Conservation (phyloP, 2,797 vertebrate genomes). For the Loriculus beryllinus region DNA sequence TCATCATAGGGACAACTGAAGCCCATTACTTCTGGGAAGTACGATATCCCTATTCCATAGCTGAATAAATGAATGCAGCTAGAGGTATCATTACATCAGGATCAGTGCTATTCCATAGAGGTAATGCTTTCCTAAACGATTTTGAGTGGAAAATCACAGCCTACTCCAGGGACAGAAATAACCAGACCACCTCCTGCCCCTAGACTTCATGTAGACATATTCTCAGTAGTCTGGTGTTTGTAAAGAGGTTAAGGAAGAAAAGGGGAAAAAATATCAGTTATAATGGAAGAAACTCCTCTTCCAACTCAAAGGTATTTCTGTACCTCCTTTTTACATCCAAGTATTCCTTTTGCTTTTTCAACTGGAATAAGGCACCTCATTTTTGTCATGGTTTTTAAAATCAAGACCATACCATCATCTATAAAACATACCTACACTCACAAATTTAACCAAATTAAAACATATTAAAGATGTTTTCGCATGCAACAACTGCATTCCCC, state of each 20-base stretch:
- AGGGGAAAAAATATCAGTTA: not conserved
- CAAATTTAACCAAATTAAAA: not conserved
- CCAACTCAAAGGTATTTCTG: not conserved
- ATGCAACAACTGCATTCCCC: not conserved
- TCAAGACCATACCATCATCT: not conserved
- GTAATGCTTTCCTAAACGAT: not conserved
- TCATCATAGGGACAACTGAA: not conserved
- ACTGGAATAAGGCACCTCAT: not conserved
- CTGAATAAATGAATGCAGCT: not conserved
- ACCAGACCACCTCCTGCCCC: not conserved
- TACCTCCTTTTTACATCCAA: not conserved
- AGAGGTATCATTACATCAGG: not conserved
- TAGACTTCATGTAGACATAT: accelerated
- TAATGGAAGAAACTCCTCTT: not conserved
- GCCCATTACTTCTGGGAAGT: not conserved
- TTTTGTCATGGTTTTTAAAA: not conserved
- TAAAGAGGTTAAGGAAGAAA: not conserved
- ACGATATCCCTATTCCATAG: not conserved
- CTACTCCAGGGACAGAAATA: not conserved
- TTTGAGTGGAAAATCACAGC: not conserved
- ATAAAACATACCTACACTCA: not conserved
- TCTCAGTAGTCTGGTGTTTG: not conserved
- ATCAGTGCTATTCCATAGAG: not conserved
- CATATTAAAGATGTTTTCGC: not conserved
- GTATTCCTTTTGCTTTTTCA: not conserved